Conservation (phyloP, 2,797 vertebrate genomes). For the Triplophysa yarkandensis region DNA sequence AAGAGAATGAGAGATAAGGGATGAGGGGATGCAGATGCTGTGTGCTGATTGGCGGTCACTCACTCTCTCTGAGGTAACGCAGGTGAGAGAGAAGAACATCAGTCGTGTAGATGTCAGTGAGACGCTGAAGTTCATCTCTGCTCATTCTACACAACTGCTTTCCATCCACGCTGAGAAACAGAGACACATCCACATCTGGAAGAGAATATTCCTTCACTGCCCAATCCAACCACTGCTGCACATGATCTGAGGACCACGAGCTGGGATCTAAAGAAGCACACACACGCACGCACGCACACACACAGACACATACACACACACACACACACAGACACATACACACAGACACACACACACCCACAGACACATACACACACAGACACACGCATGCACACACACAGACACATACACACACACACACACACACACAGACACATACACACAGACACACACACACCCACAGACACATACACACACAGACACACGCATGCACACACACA, state of each 20-base stretch:
- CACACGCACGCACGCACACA: too few species aligned
- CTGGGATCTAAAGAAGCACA: conserved; percentile 75
- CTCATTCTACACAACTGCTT: conserved; percentile 89
- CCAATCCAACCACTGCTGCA: conserved; percentile 90
- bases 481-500: too few species aligned
- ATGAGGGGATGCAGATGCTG: not conserved
- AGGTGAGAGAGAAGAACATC: conserved; percentile 88
- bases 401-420: too few species aligned
- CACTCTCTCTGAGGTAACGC: conserved; percentile 94
- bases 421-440: too few species aligned
- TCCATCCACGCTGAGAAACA: conserved; percentile 86
- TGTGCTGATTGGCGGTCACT: conserved; percentile 52
- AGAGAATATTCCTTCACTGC: conserved; percentile 85
- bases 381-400: too few species aligned
- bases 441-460: too few species aligned
- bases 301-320: too few species aligned
- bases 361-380: too few species aligned
- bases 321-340: too few species aligned
- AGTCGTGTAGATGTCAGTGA: conserved; percentile 85
- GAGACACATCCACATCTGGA: conserved; percentile 79
- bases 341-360: too few species aligned
- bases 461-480: too few species aligned
- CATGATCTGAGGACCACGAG: conserved; percentile 85
- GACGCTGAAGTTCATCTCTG: conserved; percentile 86
- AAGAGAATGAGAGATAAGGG: not conserved